Base-by-base conservation (phyloP, 2,888 invertebrate species). In the Drosophila buzzatii region DNA sequence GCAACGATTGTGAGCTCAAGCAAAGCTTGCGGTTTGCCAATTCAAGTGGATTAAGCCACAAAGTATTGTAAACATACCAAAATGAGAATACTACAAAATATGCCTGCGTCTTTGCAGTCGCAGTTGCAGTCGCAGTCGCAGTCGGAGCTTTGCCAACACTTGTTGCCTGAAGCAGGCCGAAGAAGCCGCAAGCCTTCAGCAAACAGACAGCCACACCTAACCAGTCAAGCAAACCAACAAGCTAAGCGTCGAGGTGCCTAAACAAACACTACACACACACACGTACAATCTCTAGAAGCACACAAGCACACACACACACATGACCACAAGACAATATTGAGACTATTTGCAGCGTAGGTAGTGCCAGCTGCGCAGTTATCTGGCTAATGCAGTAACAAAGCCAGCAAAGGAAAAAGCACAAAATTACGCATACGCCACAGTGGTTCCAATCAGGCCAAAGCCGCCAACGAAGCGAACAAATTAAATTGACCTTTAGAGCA, bases 401-500 rank as follows among this genome's bases (percentile, higher is more conserved):
- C 23, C 71, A 33, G 53, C 16, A 16, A 56, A 53, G 49, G 45
- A 59, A 59, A 14, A 64, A 41, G 47, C 49, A 57, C 47, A 56
- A 69, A 76, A 76, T 73, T 76, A 79, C 79, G 78, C 61, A 76
- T 76, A 79, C 80, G 80, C 76, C 72, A 69, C 59, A 79, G 69
- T 70, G 81, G 64, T 73, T 79, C 76, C 76, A 73, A 73, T 69
- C 67, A 76, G 68, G 55, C 47, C 61, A 64, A 64, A 74, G 60
- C 58, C 64, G 56, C 70, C 68, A 65, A 59, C 68, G 68, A 73
- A 76, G 72, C 79, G 76, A 44, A 72, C 79, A 84, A 84, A 87
- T 82, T 79, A 84, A 84, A 82, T 82, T 87, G 84, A 81, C 87
- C 87, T 87, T 84, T 84, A 73, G 65, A 61, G 68, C 77, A 79